Percentiles rank a stretch among this genome's conserved stretches.
phyloP scores from a whole-genome alignment of 2,797 vertebrate genomes.

The Lindbergichthys nudifrons region DNA sequence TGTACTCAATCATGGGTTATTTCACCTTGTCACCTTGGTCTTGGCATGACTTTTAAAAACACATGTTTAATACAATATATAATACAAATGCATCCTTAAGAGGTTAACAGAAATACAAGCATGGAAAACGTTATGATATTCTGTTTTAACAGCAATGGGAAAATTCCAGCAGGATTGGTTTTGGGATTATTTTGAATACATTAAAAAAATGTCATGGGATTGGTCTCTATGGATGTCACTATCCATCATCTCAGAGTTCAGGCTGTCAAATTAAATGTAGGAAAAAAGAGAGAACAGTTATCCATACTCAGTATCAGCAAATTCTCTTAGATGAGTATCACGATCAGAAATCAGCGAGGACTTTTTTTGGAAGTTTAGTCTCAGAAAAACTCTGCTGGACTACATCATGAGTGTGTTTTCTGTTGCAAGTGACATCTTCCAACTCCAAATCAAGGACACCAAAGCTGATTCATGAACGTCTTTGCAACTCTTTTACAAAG shows the following conservation, averaged over 20 bases:
- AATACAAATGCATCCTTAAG: neutral
- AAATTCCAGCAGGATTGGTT: neutral
- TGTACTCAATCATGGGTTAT: neutral
- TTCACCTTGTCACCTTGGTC: neutral
- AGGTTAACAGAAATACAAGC: neutral
- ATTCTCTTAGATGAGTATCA: neutral
- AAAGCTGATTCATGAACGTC: neutral
- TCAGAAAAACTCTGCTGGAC: neutral
- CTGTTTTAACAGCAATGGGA: neutral
- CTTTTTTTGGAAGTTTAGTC: neutral
- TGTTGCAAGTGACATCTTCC: neutral
- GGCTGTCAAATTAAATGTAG: neutral
- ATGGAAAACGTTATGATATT: neutral
- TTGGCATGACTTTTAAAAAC: neutral
- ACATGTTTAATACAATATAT: neutral
- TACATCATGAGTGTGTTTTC: neutral
- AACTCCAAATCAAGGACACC: neutral
- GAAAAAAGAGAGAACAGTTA: neutral
- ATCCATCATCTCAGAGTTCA: neutral
- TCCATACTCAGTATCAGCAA: too few species aligned
- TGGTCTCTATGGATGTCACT: too few species aligned
- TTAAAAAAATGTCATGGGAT: neutral
- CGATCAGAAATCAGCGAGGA: neutral
- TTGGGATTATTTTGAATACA: conserved; percentile 5
- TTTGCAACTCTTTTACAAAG: neutral